Conservation (phyloP, 2,113 vertebrate species). For the Tor tambroides region DNA sequence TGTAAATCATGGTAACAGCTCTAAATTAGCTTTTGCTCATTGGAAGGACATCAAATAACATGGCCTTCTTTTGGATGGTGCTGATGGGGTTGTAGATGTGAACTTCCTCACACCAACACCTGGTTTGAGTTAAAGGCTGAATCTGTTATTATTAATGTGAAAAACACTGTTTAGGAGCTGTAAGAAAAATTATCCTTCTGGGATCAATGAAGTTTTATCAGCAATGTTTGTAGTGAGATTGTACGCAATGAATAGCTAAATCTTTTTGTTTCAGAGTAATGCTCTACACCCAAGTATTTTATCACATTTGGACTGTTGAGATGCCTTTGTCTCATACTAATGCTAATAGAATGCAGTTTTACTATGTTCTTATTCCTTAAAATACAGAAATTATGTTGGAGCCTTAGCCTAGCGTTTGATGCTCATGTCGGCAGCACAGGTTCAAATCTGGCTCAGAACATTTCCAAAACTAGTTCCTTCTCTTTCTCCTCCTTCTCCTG, state of each 20-base stretch:
- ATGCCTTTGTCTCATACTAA: background rate
- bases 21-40: conserved; percentile 64
- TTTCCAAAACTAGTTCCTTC: background rate
- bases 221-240: conserved; percentile 55
- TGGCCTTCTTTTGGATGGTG: conserved; percentile 51
- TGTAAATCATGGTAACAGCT: conserved; percentile 69
- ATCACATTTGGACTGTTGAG: conserved; percentile 5
- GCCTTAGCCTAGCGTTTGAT: background rate
- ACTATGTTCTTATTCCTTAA: background rate
- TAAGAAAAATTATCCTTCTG: conserved; percentile 61
- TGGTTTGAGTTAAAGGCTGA: conserved; percentile 70
- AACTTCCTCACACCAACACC: conserved; percentile 66
- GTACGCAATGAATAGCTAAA: background rate
- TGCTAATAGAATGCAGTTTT: background rate
- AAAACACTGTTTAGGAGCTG: conserved; percentile 67
- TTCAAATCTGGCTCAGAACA: background rate
- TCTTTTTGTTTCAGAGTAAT: conserved; percentile 1
- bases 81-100: conserved; percentile 60
- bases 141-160: conserved; percentile 64
- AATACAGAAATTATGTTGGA: background rate
- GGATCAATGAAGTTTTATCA: conserved; percentile 64
- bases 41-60: conserved; percentile 71
- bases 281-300: background rate
- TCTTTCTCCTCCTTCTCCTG: background rate
- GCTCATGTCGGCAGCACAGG: background rate